phyloP scores from a whole-genome alignment of 2,797 vertebrate genomes.

The Eidolon dupreanum region DNA sequence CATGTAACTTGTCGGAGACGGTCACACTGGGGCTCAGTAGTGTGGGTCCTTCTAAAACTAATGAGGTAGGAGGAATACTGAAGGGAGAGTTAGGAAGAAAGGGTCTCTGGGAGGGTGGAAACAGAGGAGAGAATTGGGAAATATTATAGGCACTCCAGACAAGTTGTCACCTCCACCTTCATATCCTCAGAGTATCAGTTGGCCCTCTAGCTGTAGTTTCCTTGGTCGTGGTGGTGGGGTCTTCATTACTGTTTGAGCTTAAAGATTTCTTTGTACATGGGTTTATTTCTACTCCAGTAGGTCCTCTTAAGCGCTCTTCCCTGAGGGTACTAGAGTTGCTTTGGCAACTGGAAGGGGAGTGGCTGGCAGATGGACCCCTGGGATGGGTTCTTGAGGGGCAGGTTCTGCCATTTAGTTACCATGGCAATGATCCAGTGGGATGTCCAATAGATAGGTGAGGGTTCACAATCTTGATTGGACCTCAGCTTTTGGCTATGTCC shows the following conservation, averaged over 20 bases:
- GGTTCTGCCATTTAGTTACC: slow-evolving; percentile 53
- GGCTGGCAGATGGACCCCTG: slow-evolving; percentile 63
- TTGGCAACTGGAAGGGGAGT: slow-evolving; percentile 55
- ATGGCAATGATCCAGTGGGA: slow-evolving; percentile 35
- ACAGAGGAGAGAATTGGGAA: slow-evolving; percentile 12
- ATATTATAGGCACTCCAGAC: not conserved
- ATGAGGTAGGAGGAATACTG: not conserved
- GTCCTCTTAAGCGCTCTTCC: not conserved
- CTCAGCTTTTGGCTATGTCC: not conserved
- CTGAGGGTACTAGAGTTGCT: slow-evolving; percentile 53
- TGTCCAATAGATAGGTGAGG: slow-evolving; percentile 43
- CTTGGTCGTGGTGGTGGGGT: too few species aligned
- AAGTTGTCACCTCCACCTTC: slow-evolving; percentile 53
- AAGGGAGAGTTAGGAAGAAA: slow-evolving; percentile 23
- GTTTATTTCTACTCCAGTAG: not conserved
- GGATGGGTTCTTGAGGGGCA: slow-evolving; percentile 57
- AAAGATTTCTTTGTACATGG: slow-evolving; percentile 52
- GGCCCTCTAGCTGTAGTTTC: not conserved
- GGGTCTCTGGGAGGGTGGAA: slow-evolving; percentile 13
- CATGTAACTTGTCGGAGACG: slow-evolving; percentile 46
- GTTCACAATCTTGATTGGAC: not conserved
- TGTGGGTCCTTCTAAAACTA: not conserved
- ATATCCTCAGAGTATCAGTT: not conserved
- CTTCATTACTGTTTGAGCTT: not conserved
- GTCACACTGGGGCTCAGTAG: not conserved